A percentile compares a stretch with the other conserved stretches of the same genome.
phyloP scores from a whole-genome alignment of 2,888 invertebrate species.

The Mythimna pallens region DNA sequence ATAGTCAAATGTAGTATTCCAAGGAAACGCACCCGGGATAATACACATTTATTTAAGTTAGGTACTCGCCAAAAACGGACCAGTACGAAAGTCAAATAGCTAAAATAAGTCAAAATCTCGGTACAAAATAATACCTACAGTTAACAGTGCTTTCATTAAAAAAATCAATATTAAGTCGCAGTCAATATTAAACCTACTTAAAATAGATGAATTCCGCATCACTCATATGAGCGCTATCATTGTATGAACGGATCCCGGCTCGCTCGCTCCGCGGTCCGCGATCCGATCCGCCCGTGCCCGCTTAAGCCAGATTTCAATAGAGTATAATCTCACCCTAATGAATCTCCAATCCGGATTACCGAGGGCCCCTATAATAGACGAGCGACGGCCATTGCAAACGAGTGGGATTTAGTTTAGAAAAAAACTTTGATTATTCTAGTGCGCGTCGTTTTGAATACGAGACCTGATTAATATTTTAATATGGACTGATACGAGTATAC shows the following conservation, averaged over 20 bases:
- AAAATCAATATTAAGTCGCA: slow-evolving; percentile 27
- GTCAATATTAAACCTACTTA: slow-evolving; percentile 49
- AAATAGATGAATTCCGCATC: slow-evolving; percentile 51
- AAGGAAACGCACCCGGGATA: no score
- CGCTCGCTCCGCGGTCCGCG: slow-evolving; percentile 61
- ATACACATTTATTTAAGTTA: background rate
- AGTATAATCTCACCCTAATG: slow-evolving; percentile 91
- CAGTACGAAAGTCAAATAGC: no score
- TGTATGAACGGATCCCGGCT: slow-evolving; percentile 50
- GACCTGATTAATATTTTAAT: slow-evolving; percentile 49
- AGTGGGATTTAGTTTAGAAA: slow-evolving; percentile 84
- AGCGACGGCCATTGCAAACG: slow-evolving; percentile 83
- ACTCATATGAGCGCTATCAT: slow-evolving; percentile 53
- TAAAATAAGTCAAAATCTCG: background rate
- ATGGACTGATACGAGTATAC: background rate
- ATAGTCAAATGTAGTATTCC: no score
- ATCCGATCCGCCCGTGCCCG: slow-evolving; percentile 77
- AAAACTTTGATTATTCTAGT: slow-evolving; percentile 85
- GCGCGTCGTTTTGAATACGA: slow-evolving; percentile 61
- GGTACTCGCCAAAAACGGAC: background rate
- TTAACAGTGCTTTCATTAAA: background rate
- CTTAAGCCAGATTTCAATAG: slow-evolving; percentile 90
- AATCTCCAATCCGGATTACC: slow-evolving; percentile 90
- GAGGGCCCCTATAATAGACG: slow-evolving; percentile 84
- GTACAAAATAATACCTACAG: background rate